Evolutionary conservation across 2,888 invertebrate genomes (phyloP).

Genomic region (Chironomus tentans): DNA sequence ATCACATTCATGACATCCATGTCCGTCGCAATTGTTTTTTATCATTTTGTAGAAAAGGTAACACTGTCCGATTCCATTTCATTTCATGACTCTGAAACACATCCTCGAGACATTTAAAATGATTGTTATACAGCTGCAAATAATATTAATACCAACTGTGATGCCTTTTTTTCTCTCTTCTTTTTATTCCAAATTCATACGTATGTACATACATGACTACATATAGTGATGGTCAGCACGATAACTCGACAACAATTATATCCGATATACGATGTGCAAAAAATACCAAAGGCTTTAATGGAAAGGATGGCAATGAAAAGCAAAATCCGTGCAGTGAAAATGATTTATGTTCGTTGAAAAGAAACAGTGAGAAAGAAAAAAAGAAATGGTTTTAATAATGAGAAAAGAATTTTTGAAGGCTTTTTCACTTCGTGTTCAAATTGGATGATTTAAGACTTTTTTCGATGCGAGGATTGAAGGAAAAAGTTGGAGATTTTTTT

Average conservation of each 20-base stretch:
- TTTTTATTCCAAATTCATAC: not conserved
- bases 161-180: not conserved
- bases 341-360: slow-evolving; percentile 8
- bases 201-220: no score
- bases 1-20: not conserved
- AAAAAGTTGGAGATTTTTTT: no score
- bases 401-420: no score
- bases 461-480: no score
- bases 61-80: not conserved
- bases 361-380: not conserved
- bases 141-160: not conserved
- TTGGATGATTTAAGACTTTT: no score
- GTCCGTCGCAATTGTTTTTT: not conserved
- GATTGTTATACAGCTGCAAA: not conserved
- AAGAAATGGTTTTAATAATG: no score
- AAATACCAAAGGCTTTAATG: slow-evolving; percentile 11
- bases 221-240: no score
- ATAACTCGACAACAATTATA: slow-evolving; percentile 12
- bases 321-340: slow-evolving; percentile 17
- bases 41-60: not conserved
- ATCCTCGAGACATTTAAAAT: slow-evolving; percentile 12
- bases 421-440: no score
- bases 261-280: slow-evolving; percentile 7
- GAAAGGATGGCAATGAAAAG: slow-evolving; percentile 5
- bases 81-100: not conserved